Evolutionary conservation across 1,140 invertebrate genomes (phyloP).

Genomic region (Tetragnatha versicolor): DNA sequence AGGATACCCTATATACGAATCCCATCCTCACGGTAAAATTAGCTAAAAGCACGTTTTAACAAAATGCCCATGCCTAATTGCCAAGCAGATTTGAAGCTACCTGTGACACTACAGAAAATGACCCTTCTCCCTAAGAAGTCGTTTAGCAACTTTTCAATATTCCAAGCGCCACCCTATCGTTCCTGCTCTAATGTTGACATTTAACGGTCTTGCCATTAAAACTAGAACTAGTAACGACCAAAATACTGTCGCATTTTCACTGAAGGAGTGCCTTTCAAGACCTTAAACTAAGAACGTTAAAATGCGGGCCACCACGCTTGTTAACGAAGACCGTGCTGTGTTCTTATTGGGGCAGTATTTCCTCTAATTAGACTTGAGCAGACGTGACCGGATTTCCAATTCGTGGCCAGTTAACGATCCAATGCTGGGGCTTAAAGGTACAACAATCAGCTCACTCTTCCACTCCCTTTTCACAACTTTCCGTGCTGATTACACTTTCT

Average conservation of each 20-base stretch:
- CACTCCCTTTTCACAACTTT: neutral
- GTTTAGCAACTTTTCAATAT: constrained; percentile 51
- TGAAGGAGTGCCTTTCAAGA: constrained; percentile 29
- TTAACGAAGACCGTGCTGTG: constrained; percentile 32
- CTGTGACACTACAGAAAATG: neutral
- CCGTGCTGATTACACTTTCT: neutral
- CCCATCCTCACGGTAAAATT: no score
- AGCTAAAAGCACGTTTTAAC: neutral
- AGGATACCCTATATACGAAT: neutral
- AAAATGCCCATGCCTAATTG: constrained; percentile 3
- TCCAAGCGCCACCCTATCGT: constrained; percentile 1
- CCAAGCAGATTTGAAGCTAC: neutral
- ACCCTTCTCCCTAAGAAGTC: neutral
- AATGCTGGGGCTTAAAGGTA: neutral
- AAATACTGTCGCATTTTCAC: constrained; percentile 14
- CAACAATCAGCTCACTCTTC: neutral
- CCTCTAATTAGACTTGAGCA: constrained; percentile 28
- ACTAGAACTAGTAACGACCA: constrained; percentile 10
- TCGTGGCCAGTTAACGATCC: constrained; percentile 35
- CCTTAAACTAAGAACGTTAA: constrained; percentile 34
- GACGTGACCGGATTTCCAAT: constrained; percentile 38
- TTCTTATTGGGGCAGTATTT: constrained; percentile 32
- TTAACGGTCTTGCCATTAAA: constrained; percentile 4
- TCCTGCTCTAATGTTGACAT: constrained; percentile 29
- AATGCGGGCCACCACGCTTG: constrained; percentile 10